Base-by-base conservation (phyloP, 2,888 invertebrate genomes). In the Bellardia pandia region DNA sequence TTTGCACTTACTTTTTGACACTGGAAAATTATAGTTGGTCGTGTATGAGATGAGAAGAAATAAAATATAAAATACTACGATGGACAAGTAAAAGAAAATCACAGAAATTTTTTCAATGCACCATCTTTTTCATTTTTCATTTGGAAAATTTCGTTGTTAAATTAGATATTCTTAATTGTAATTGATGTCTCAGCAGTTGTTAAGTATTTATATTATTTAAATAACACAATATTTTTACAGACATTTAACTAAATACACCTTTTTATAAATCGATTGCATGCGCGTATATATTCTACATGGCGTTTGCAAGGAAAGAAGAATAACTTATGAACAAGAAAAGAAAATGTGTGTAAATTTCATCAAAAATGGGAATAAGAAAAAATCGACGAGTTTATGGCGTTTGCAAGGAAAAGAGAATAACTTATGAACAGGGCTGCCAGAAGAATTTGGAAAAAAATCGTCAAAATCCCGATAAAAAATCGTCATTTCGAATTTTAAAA, bases 231-330 rank as follows among this genome's bases (percentile, higher is more conserved):
- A 37, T 76, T 33, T 75, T 60, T 42, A 56, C 23, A 42, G 30
- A 62, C 74, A 30, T 66, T 14, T 23, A 74, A 53, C 23, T 53
- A 74, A 64, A 78, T 75, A 69, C 30, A 79, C 16, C 8, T 78
- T 48, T 75, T 80, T 58, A 30, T 16, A 81, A 76, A 77, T 86
- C 69, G 68, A 77, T 60, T 81, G 60, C 66, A 86, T 81, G 76
- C 86, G 86, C 81, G 76, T 77, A 60, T 53, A 77, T 66, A 77
- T 56, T 62, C 14, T 78, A 71, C 77, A 85, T 85, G 68, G 81
- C 77, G 66, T 86, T 84, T 85, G 81, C 84, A 74, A 79, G 64
- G 79, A 79, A 84, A 80, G 80, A 83, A 86, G 78, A 87, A 87
- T 81, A 87, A 85, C 85, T 77, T 87, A 71, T 87, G 87, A 87